Conservation (phyloP, 2,888 invertebrate genomes). For the Acholoe squamosa region DNA sequence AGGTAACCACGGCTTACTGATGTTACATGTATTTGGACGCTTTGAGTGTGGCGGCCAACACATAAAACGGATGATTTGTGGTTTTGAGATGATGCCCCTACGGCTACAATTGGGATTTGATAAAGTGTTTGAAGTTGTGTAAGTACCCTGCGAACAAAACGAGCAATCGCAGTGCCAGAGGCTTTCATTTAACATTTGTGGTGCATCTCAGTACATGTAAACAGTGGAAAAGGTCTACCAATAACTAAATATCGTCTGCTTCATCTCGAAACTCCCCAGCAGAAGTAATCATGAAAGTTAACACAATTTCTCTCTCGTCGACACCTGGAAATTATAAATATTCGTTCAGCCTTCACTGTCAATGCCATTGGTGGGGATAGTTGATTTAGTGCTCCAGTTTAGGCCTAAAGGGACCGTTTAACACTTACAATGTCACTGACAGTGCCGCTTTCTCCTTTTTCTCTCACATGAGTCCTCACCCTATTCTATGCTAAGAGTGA, state of each 20-base stretch:
- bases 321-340: background rate
- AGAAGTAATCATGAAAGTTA: background rate
- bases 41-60: constrained; percentile 5
- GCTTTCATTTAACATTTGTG: background rate
- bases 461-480: background rate
- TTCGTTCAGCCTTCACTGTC: background rate
- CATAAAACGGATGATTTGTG: constrained; percentile 42
- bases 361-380: background rate
- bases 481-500: background rate
- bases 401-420: background rate
- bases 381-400: background rate
- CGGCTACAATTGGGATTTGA: background rate
- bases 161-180: background rate
- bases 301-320: background rate
- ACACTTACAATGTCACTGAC: background rate
- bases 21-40: constrained; percentile 15
- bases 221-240: background rate
- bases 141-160: background rate
- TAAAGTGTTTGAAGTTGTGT: constrained; percentile 49
- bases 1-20: constrained; percentile 4
- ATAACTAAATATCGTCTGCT: background rate
- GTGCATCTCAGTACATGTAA: background rate
- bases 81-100: background rate
- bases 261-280: background rate
- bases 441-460: too few relatives aligned